Evolutionary conservation across 2,797 vertebrate genomes (phyloP).

Genomic region (Dipus sagitta): DNA sequence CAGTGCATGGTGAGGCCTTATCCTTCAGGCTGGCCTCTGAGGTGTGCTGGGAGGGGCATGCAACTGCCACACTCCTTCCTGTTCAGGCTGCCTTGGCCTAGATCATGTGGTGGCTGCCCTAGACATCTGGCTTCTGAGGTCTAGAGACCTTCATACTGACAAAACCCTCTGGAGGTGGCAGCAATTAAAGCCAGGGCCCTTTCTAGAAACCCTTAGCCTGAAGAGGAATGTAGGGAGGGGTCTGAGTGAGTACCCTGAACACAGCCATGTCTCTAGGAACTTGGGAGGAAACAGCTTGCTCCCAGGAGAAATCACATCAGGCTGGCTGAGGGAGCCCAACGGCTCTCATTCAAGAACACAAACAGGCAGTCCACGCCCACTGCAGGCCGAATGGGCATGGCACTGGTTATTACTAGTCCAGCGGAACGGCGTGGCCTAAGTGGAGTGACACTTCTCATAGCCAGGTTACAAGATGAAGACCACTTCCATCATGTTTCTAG

Average conservation of each 20-base stretch:
- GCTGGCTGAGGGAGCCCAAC: no score
- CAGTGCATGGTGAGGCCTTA: background rate
- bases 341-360: background rate
- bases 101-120: background rate
- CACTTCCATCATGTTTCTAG: background rate
- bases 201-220: background rate
- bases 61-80: background rate
- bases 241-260: background rate
- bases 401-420: background rate
- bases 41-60: background rate
- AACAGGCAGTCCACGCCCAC: background rate
- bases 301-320: background rate
- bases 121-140: constrained; percentile 2
- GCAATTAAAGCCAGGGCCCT: background rate
- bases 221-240: background rate
- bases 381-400: background rate
- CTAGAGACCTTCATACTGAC: background rate
- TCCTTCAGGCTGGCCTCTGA: background rate
- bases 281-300: background rate
- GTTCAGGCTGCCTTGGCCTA: constrained; percentile 12
- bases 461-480: background rate
- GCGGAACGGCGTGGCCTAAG: background rate
- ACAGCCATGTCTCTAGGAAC: background rate
- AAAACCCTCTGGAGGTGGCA: background rate
- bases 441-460: background rate